Conservation (phyloP, 2,797 vertebrate species). For the Poecilia gillii region DNA sequence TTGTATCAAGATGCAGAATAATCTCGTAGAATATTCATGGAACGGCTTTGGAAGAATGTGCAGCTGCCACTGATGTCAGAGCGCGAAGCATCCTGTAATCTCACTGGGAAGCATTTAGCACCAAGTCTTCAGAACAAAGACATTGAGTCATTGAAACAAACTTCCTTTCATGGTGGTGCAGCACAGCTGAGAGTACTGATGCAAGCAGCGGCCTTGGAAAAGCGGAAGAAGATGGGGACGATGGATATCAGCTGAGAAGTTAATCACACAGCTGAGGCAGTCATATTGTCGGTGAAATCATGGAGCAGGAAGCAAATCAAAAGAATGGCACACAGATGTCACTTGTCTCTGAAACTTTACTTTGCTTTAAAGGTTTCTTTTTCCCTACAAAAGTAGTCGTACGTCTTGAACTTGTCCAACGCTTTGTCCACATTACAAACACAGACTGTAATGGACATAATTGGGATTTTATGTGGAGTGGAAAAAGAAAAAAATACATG, state of each 20-base stretch:
- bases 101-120: background rate
- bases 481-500: background rate
- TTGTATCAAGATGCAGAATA: background rate
- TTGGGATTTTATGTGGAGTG: background rate
- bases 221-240: background rate
- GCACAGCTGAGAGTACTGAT: constrained; percentile 20
- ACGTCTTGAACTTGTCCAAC: background rate
- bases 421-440: background rate
- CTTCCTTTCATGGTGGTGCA: constrained; percentile 8
- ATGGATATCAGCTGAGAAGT: constrained; percentile 17
- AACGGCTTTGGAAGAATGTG: background rate
- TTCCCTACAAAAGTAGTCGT: background rate
- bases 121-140: constrained; percentile 5
- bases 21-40: background rate
- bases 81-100: background rate
- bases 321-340: constrained; percentile 1
- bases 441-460: background rate
- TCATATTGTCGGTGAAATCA: constrained; percentile 23
- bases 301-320: constrained; percentile 17
- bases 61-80: constrained; percentile 19
- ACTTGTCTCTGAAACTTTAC: background rate
- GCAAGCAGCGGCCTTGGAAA: background rate
- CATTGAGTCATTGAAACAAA: background rate
- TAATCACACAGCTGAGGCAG: constrained; percentile 52
- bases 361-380: constrained; percentile 4